Evolutionary conservation across 2,797 vertebrate genomes (phyloP), one percentile per base, ranked within the genome.

Genomic region (Trachurus trachurus): DNA sequence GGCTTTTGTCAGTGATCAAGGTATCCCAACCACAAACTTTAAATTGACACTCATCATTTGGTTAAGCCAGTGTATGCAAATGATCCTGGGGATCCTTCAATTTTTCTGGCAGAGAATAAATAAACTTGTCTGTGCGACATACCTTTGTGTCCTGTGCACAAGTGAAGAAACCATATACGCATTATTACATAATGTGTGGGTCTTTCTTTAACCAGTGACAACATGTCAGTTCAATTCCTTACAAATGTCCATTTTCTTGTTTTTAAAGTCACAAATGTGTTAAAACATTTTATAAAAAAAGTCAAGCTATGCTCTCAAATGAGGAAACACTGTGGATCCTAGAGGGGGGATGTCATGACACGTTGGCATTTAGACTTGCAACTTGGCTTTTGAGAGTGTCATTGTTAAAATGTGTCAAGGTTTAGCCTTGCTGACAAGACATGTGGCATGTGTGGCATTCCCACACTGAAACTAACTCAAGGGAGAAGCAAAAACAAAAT

Each of bases 21-120:
- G 21, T 10, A 53, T 58, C 37, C 2, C 50, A 26, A 34, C 34
- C 62, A 50, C 57, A 71, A 3, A 62, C n/a, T 71, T n/a, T 61
- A 66, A 56, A 44, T 40, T 11, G 21, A 40, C 0, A 10, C 10
- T 26, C 6, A 0, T 47, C 66, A 65, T 70, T 61, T 60, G 71
- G 21, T 64, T 53, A 31, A 39, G 17, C 2, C 21, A 54, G 70
- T 44, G 3, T 26, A 53, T 26, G 21, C 52, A 53, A 53, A 26
- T 13, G 12, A 13, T 13, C 7, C 22, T 12, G n/a, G 11, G 49
- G 49, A 52, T 11, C n/a, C 22, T n/a, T 15, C 5, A 13, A 13
- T 44, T 44, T 44, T n/a, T 10, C n/a, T 49, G 34, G 7, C 7
- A 9, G 34, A 37, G 34, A 37, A 7, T n/a, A n/a, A 9, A 9